These are phyloP conservation scores for Rhadina sibilatrix DNA, from an alignment of 2,113 vertebrate species.

Conservation along the genomic window DNA sequence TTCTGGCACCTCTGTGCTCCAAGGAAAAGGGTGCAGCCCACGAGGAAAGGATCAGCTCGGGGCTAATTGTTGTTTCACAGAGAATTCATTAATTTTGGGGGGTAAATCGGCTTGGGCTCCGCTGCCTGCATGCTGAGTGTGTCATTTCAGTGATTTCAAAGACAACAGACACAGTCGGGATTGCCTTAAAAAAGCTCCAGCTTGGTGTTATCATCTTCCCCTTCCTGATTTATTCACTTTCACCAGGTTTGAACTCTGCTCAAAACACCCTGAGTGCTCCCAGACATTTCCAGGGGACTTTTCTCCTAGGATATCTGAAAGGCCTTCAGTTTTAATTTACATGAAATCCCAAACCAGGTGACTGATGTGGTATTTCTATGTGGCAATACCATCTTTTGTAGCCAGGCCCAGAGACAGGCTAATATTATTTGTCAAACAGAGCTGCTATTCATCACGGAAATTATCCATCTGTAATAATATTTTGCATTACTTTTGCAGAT, in stretches of 20 bases:
- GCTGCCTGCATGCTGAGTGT: neutral
- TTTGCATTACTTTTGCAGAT: constrained; percentile 38
- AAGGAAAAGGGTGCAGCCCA: neutral
- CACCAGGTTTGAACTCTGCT: neutral
- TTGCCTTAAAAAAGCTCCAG: neutral
- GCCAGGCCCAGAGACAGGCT: neutral
- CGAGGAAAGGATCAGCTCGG: neutral
- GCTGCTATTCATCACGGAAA: constrained; percentile 35
- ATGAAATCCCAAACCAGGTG: neutral
- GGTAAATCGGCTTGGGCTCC: neutral
- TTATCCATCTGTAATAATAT: constrained; percentile 26
- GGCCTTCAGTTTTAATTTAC: neutral
- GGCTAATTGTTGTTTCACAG: neutral
- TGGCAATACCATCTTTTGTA: constrained; percentile 8
- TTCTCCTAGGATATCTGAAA: neutral
- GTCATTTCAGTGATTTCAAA: neutral
- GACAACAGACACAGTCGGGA: neutral
- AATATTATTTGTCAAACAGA: constrained; percentile 19
- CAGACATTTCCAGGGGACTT: neutral
- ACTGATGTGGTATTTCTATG: neutral
- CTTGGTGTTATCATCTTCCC: neutral
- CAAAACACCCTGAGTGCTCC: neutral
- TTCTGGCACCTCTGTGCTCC: neutral
- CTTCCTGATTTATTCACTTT: neutral
- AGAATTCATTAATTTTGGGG: neutral